Evolutionary conservation across 2,113 vertebrate species (phyloP), one percentile per base, ranked within the genome.

Genomic region (Perca fluviatilis): DNA sequence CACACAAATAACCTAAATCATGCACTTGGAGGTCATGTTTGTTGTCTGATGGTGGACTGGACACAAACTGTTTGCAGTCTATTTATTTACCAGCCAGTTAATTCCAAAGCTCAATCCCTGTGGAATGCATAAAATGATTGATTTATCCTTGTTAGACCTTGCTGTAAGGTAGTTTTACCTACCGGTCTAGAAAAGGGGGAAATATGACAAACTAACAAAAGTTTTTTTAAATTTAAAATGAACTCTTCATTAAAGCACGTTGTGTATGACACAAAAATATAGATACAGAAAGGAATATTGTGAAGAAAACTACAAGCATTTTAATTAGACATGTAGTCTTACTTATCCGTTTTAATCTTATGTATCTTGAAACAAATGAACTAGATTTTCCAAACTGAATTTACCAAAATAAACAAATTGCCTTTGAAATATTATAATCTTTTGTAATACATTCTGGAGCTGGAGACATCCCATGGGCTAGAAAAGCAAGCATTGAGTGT

Each of bases 61-160:
- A 66, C 74, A 66, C 23, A 81, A 60, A 80, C 72, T 57, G 54
- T 77, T 73, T 72, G 50, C 65, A 83, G 58, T 78, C 16, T 76
- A 9, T 82, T 71, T 84, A 57, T 76, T 87, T 84, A 79, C 77
- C 58, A 79, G 65, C 21, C 69, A 69, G 65, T 89, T 86, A 85
- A 76, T 85, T 66, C 67, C 58, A 60, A 64, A 67, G 53, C 79
- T 68, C 40, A 60, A 54, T 50, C 70, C 47, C 13, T 47, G 54
- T 61, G 49, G 62, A 86, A 72, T 50, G 27, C 23, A 49, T 72
- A 30, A 71, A 74, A 74, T 65, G 47, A 89, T 77, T 80, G 87
- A 89, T 67, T 61, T 2, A 8, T 71, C 83, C 77, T 85, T 79
- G 74, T 78, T 58, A 50, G 77, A 87, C 66, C 46, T 85, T 77